Evolutionary conservation across 2,888 invertebrate species (phyloP).

Genomic region (Cephonodes hylas): DNA sequence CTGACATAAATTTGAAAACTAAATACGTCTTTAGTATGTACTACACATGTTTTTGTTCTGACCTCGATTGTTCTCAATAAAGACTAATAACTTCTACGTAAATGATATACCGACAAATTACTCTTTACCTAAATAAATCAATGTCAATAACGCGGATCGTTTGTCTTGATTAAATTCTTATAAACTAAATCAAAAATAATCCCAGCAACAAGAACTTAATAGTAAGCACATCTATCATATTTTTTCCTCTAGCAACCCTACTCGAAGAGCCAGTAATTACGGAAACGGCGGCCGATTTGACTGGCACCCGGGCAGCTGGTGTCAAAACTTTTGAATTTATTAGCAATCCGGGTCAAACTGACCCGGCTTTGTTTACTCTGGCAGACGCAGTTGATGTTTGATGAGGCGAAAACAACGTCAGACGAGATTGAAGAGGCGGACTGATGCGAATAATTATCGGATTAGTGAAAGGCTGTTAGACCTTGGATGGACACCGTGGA

Average conservation of each 20-base stretch:
- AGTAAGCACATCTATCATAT: slow-evolving; percentile 4
- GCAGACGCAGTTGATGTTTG: slow-evolving; percentile 1
- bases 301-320: slow-evolving; percentile 15
- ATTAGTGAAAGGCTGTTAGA: not conserved
- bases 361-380: slow-evolving; percentile 12
- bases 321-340: slow-evolving; percentile 20
- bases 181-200: not conserved
- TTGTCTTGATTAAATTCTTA: not conserved
- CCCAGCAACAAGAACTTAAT: not conserved
- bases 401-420: slow-evolving; percentile 5
- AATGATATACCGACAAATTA: too few species aligned
- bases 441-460: not conserved
- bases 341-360: slow-evolving; percentile 16
- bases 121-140: not conserved
- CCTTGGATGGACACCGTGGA: not conserved
- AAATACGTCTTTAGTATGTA: too few species aligned
- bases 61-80: too few species aligned
- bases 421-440: not conserved
- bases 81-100: too few species aligned
- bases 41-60: too few species aligned
- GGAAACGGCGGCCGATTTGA: slow-evolving; percentile 21
- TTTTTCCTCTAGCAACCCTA: slow-evolving; percentile 7
- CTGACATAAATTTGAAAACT: too few species aligned
- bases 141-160: not conserved
- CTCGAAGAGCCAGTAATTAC: slow-evolving; percentile 18